Evolutionary conservation across 1,140 invertebrate genomes (phyloP), one percentile per base, ranked within the genome.

Genomic region (Atta colombica): DNA sequence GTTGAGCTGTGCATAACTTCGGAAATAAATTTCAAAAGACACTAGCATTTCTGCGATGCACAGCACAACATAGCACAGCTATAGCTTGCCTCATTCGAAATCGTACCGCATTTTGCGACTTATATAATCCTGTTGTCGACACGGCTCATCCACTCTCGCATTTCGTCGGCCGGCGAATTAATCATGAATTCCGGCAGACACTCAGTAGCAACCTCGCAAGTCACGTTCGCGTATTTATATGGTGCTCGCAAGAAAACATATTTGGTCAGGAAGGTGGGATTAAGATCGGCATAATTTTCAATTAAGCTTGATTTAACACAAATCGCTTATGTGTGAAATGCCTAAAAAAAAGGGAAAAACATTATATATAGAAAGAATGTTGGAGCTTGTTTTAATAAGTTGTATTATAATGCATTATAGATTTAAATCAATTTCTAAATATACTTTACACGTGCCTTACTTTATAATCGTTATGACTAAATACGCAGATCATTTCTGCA

Each of bases 101-200:
- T 72, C 55, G n/a, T 39, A 58, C 39, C 28, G 39, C 69, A 51
- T n/a, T 74, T 84, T 84, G 68, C n/a, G 55, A 35, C 80, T 84
- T 75, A 58, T 68, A 35, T 75, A 84, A 84, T 84, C 39, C 63
- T 14, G 55, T 51, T 35, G 55, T 74, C 78, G 60, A 39, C 61
- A 18, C 55, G 25, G 45, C 45, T 61, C 69, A 75, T 84, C 66
- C 21, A 53, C 66, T 58, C 69, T 25, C 65, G 69, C 80, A 51
- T 84, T 75, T 84, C 80, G 69, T 31, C 51, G 51, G 66, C 53
- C 68, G 80, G 55, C 28, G n/a, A 75, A 75, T 84, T 84, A 84
- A 74, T 84, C 68, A 60, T 18, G 7, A 82, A 82, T 82, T 74
- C 66, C 55, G 12, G 5, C 25, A 8, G 61, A 35, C 61, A 31